Evolutionary conservation across 2,113 vertebrate species (phyloP).

Genomic region (Actenoides lindsayi): DNA sequence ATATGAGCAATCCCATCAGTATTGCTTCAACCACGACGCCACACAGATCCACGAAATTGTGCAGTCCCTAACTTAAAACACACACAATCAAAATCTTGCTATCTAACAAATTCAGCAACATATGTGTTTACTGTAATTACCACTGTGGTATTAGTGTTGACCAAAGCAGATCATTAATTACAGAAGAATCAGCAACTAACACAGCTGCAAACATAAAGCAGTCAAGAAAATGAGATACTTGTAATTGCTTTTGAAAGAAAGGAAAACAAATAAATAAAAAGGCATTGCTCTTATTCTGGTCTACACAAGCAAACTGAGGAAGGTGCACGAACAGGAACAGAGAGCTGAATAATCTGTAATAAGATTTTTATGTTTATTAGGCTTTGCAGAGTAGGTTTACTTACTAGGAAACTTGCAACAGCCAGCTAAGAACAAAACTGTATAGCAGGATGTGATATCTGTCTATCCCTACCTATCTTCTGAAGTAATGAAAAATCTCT

Average conservation of each 20-base stretch:
- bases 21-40: not conserved
- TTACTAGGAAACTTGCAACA: not conserved
- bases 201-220: conserved; percentile 46
- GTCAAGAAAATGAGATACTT: conserved; percentile 31
- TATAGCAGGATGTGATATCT: not conserved
- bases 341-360: not conserved
- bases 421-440: not conserved
- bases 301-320: not conserved
- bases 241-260: not conserved
- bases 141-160: not conserved
- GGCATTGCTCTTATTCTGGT: not conserved
- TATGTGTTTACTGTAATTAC: conserved; percentile 31
- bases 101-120: not conserved
- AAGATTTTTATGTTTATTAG: not conserved
- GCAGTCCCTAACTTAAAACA: not conserved
- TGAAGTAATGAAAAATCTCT: not conserved
- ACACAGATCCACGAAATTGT: not conserved
- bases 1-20: not conserved
- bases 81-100: conserved; percentile 4
- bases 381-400: not conserved
- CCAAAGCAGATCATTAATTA: conserved; percentile 36
- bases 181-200: conserved; percentile 34
- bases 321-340: conserved; percentile 7
- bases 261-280: not conserved
- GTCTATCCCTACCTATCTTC: not conserved